These are phyloP conservation scores for Athetis lepigone DNA, from an alignment of 2,888 invertebrate species.

Conservation along the genomic window DNA sequence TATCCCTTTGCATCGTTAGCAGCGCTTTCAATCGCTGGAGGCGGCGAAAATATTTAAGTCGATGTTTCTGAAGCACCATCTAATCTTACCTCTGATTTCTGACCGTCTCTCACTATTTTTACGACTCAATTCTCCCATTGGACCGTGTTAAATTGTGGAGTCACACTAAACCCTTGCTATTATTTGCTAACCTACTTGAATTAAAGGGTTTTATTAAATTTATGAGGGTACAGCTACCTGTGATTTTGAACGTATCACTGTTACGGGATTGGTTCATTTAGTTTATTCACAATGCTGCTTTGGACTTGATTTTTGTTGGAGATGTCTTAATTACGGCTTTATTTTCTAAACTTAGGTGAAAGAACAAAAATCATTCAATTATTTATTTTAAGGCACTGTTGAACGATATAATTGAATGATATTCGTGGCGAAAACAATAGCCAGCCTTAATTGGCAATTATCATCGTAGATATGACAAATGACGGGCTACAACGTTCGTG, in stretches of 20 bases:
- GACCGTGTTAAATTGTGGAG: conserved; percentile 74
- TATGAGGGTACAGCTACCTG: conserved; percentile 71
- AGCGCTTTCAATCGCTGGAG: conserved; percentile 59
- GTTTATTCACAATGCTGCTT: conserved; percentile 47
- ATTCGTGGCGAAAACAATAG: too few species aligned
- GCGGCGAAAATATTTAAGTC: conserved; percentile 52
- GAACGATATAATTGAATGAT: too few species aligned
- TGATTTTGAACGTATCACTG: conserved; percentile 62
- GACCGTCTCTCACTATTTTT: conserved; percentile 83
- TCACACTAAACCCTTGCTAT: conserved; percentile 71
- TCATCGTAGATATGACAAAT: too few species aligned
- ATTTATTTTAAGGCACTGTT: too few species aligned
- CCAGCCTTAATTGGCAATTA: too few species aligned
- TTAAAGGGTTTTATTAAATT: conserved; percentile 75
- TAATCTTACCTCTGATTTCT: conserved; percentile 86
- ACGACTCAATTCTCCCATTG: conserved; percentile 78
- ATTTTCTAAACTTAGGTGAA: too few species aligned
- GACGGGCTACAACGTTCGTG: too few species aligned
- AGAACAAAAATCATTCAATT: too few species aligned
- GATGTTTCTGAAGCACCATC: conserved; percentile 73
- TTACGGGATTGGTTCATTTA: conserved; percentile 63
- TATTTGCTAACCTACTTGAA: conserved; percentile 71
- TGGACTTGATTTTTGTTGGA: conserved; percentile 41
- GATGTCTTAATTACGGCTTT: conserved; percentile 37
- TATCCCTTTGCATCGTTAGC: conserved; percentile 77